Evolutionary conservation across 2,113 vertebrate genomes (phyloP), one percentile per base, ranked within the genome.

Genomic region (Mirza zaza): DNA sequence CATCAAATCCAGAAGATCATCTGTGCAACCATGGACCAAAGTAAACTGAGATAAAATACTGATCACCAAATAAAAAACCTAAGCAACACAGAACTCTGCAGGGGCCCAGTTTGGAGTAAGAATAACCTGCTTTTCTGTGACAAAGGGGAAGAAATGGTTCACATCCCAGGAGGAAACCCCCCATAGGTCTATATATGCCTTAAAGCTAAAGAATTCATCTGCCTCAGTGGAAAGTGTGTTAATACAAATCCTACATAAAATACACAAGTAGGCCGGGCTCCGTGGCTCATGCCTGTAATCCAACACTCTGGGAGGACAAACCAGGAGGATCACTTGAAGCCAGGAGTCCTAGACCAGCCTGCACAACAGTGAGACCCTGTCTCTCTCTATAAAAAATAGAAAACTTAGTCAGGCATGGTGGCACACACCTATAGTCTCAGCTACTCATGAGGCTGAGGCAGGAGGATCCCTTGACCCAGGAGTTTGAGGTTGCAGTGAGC

Each of bases 181-280:
- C 27, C 17, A 67, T 5, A 91, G 90, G 21, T 75, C 91, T 81
- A 29, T 32, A 15, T 50, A 67, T 48, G 10, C n/a, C 61, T 92
- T 67, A 90, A 97, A 42, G 32, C 82, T 86, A 77, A 96, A 81
- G 23, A 96, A 84, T 55, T 90, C 7, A 87, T 48, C 29, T 55
- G 57, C 20, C 55, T 91, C 61, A 77, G 25, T 71, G 50, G 83
- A 50, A 90, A 77, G 23, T 39, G 20, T 59, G 18, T 13, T 95
- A 48, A 89, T 77, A 88, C 32, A 95, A 88, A 91, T 39, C 50
- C 52, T 52, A 23, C 55, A 71, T 79, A 55, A 80, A 91, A 93
- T 80, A 77, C 6, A 76, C 61, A 63, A 63, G 25, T 63, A 63
- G 55, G 55, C 55, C 55, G 8, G 55, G 61, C 27, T 63, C 27